Conservation (phyloP, 2,113 vertebrate genomes). For the Balaenoptera acutorostrata region DNA sequence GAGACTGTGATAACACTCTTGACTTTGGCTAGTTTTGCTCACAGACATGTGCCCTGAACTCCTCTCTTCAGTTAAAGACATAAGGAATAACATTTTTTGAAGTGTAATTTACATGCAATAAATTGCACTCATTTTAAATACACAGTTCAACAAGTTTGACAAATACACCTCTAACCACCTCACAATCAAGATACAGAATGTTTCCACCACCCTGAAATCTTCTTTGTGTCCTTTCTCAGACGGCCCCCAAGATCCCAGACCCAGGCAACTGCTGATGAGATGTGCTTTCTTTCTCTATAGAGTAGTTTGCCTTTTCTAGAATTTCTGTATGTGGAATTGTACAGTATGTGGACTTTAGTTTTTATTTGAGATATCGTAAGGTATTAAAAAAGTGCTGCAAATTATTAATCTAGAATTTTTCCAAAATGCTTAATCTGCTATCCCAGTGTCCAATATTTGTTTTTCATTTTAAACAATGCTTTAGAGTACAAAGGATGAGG, state of each 20-base stretch:
- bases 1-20: not conserved
- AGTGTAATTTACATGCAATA: not conserved
- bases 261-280: not conserved
- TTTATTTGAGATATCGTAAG: not conserved
- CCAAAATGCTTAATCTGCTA: not conserved
- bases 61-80: not conserved
- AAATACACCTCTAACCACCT: not conserved
- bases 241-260: fast-evolving
- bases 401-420: not conserved
- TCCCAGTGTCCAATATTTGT: not conserved
- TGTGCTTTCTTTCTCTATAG: not conserved
- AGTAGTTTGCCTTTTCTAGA: not conserved
- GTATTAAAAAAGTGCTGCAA: not conserved
- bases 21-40: not conserved
- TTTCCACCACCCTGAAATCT: not conserved
- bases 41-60: not conserved
- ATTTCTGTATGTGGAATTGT: not conserved
- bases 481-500: not conserved
- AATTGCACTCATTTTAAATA: not conserved
- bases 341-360: not conserved
- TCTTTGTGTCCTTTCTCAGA: not conserved
- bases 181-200: not conserved
- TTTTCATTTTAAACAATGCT: not conserved
- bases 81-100: not conserved
- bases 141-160: not conserved